A percentile compares a stretch with the other conserved stretches of the same genome.
These are phyloP conservation scores for Pampusana beccarii DNA, from an alignment of 2,113 vertebrate species.

Conservation along the genomic window DNA sequence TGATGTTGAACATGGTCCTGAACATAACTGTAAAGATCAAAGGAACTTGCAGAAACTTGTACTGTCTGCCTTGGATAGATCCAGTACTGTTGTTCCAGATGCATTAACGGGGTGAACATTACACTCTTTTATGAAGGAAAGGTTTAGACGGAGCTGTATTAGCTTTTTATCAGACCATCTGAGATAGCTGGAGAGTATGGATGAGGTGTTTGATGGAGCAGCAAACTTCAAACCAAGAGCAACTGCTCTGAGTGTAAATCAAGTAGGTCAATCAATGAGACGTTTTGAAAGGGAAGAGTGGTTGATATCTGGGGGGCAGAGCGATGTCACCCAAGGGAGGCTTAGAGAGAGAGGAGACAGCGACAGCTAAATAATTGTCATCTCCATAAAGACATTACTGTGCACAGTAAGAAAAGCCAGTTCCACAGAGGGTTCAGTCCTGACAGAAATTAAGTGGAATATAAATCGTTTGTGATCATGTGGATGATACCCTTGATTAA, in stretches of 20 bases:
- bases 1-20: background rate
- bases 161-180: background rate
- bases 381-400: background rate
- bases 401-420: background rate
- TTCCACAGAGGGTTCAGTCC: background rate
- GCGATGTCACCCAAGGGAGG: background rate
- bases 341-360: background rate
- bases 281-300: background rate
- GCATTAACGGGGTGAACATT: background rate
- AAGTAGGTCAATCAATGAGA: background rate
- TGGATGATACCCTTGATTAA: background rate
- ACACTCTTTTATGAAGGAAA: background rate
- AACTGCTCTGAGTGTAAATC: background rate
- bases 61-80: background rate
- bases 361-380: background rate
- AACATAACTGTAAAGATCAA: background rate
- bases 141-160: background rate
- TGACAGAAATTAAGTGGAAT: background rate
- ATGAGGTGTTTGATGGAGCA: background rate
- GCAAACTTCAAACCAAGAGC: background rate
- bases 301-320: background rate
- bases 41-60: background rate
- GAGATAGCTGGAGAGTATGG: background rate
- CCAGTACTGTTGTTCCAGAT: rapidly evolving
- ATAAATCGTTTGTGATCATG: background rate